Conservation (phyloP, 2,113 vertebrate species). For the Platycercus adscitus region DNA sequence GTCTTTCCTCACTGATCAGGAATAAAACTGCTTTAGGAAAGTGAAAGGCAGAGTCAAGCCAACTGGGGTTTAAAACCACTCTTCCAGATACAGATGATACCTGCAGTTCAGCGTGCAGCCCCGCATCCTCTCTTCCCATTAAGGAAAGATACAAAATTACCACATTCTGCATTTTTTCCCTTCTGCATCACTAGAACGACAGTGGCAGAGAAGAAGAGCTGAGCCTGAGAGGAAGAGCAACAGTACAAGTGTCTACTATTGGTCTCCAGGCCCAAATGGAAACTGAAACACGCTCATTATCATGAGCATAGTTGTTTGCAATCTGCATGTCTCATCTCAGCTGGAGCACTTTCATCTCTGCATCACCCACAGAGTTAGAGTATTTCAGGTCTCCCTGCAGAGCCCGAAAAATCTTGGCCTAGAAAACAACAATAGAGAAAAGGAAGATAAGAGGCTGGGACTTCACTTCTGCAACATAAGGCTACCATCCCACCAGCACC, state of each 20-base stretch:
- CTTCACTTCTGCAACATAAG: neutral
- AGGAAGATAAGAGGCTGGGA: neutral
- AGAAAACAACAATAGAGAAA: neutral
- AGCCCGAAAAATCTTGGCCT: constrained; percentile 62
- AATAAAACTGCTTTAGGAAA: neutral
- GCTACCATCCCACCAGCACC: neutral
- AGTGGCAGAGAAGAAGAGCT: neutral
- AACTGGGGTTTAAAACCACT: neutral
- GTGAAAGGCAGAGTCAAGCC: neutral
- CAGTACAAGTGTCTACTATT: rapidly evolving
- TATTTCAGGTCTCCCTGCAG: constrained; percentile 70
- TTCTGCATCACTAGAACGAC: neutral
- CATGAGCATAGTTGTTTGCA: constrained; percentile 49
- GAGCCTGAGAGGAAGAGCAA: neutral
- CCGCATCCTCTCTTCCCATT: neutral
- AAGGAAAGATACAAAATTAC: neutral
- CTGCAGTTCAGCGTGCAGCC: neutral
- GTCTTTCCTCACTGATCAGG: neutral
- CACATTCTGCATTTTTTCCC: neutral
- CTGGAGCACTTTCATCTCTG: constrained; percentile 61
- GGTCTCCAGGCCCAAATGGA: neutral
- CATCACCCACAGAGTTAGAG: constrained; percentile 54
- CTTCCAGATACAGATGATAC: neutral
- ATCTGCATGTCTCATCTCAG: constrained; percentile 60
- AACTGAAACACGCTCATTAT: constrained; percentile 1